Conservation (phyloP, 2,888 invertebrate species). For the Leptinotarsa haldemani region DNA sequence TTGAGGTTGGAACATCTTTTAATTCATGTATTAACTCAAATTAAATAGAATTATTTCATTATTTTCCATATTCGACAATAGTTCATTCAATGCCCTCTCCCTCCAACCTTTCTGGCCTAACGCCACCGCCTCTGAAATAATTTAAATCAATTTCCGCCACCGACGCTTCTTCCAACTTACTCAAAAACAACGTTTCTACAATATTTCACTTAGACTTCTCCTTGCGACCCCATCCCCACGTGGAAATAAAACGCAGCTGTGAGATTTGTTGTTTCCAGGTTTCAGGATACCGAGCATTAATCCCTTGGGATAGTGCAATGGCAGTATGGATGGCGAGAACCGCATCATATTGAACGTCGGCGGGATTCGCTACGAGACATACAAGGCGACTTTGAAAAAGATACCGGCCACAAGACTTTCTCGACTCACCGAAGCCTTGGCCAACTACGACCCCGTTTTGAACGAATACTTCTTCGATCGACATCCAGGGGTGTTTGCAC, state of each 20-base stretch:
- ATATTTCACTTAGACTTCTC: constrained; percentile 9
- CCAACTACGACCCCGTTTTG: constrained; percentile 89
- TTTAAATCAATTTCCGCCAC: not conserved
- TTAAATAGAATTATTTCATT: too few species aligned
- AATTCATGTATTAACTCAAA: too few species aligned
- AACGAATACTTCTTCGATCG: constrained; percentile 90
- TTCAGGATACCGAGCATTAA: constrained; percentile 23
- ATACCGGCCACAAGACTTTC: constrained; percentile 89
- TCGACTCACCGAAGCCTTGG: constrained; percentile 84
- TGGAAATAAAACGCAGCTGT: constrained; percentile 12
- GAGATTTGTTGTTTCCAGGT: constrained; percentile 31
- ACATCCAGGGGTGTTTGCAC: constrained; percentile 91
- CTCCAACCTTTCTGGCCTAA: not conserved
- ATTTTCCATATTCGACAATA: too few species aligned
- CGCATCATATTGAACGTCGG: constrained; percentile 94
- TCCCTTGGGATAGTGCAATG: constrained; percentile 47
- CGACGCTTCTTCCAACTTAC: not conserved
- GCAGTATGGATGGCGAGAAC: constrained; percentile 88
- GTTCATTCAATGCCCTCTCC: too few species aligned
- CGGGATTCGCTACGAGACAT: constrained; percentile 84
- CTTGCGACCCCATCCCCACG: not conserved
- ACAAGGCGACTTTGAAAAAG: constrained; percentile 86
- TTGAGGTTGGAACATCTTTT: too few species aligned
- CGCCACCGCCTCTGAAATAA: not conserved
- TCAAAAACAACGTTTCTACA: not conserved